These are phyloP conservation scores for Diogma glabrata DNA, from an alignment of 2,888 invertebrate species.

Conservation along the genomic window DNA sequence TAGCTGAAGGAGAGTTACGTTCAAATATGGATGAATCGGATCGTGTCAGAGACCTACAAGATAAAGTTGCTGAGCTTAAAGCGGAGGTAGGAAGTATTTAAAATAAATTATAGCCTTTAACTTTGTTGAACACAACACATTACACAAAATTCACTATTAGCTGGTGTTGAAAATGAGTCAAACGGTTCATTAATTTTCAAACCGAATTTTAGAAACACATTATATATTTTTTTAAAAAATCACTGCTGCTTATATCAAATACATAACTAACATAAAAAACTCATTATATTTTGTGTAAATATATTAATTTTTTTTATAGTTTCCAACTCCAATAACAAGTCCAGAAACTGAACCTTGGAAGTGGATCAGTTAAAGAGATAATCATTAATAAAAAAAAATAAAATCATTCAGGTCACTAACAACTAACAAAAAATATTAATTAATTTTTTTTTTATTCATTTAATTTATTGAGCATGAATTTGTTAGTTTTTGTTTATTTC, in stretches of 20 bases:
- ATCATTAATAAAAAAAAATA: slow-evolving; percentile 9
- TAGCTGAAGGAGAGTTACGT: slow-evolving; percentile 82
- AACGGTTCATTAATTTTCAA: too few species aligned
- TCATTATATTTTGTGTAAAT: too few species aligned
- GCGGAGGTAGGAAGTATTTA: slow-evolving; percentile 61
- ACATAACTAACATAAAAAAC: slow-evolving; percentile 1
- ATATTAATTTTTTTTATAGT: slow-evolving; percentile 40
- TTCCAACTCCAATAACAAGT: slow-evolving; percentile 77
- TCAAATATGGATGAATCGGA: slow-evolving; percentile 78
- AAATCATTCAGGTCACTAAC: slow-evolving; percentile 33
- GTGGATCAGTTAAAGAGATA: slow-evolving; percentile 50
- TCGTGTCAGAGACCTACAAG: slow-evolving; percentile 78
- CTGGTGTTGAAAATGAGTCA: too few species aligned
- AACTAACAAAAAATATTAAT: neutral
- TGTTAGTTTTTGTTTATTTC: too few species aligned
- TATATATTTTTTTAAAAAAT: too few species aligned
- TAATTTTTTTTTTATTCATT: neutral
- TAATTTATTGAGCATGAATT: neutral
- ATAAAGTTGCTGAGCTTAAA: slow-evolving; percentile 83
- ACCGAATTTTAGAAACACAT: too few species aligned
- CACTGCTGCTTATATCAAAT: too few species aligned
- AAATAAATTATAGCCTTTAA: slow-evolving; percentile 16
- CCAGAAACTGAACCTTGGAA: slow-evolving; percentile 85
- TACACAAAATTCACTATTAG: neutral
- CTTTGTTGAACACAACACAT: neutral